phyloP scores from a whole-genome alignment of 2,888 invertebrate species.

The Drosophila buzzatii region DNA sequence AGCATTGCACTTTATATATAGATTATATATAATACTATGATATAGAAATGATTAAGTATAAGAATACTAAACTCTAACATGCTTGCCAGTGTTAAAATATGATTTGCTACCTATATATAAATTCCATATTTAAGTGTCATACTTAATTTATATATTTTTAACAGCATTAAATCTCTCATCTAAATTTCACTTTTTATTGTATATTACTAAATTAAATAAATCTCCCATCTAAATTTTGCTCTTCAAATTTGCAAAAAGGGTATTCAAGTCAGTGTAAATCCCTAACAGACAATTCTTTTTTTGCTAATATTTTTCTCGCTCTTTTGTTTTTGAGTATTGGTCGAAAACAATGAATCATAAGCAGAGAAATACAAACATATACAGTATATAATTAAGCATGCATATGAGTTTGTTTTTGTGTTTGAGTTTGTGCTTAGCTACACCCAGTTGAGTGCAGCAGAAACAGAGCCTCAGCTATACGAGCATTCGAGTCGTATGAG shows the following conservation, averaged over 20 bases:
- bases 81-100: no score
- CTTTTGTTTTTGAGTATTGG: slow-evolving; percentile 8
- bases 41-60: no score
- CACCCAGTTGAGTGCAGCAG: slow-evolving; percentile 45
- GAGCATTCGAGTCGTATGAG: slow-evolving; percentile 35
- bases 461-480: slow-evolving; percentile 27
- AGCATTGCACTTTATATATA: no score
- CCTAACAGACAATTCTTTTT: background rate
- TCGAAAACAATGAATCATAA: slow-evolving; percentile 51
- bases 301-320: background rate
- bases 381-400: background rate
- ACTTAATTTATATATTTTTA: no score
- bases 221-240: no score
- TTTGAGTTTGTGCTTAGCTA: slow-evolving; percentile 25
- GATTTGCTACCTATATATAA: no score
- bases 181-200: background rate
- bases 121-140: background rate
- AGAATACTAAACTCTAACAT: no score
- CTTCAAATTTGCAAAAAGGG: background rate
- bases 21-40: no score
- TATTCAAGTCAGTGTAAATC: background rate
- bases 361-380: slow-evolving; percentile 3
- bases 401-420: slow-evolving; percentile 11
- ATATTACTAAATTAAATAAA: background rate
- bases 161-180: no score